Evolutionary conservation across 2,888 invertebrate genomes (phyloP), one percentile per base, ranked within the genome.

Genomic region (Agelastica alni): DNA sequence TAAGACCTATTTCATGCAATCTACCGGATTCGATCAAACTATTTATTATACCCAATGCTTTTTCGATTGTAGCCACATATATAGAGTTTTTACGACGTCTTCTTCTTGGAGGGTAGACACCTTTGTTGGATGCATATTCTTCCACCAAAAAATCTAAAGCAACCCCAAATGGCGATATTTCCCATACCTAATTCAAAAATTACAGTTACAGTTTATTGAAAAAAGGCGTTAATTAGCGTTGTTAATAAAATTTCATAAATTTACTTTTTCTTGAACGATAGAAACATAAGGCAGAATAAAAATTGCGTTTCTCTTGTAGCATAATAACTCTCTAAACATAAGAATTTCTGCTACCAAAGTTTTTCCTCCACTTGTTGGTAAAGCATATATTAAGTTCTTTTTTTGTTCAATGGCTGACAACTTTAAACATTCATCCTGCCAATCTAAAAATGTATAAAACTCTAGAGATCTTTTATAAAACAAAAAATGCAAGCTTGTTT

Each of bases 301-400:
- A 14, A 98, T 77, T 7, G 87, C 93, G 82, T 96, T 93, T 64
- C 84, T 87, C 69, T 87, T 85, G 47, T 86, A 81, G 61, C 89
- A 88, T 6, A 96, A 75, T 4, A 97, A 78, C 78, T 96, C 93
- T 34, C 87, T 81, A 12, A 97, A 77, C 82, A 98, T 94, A 41
- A 98, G 79, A 55, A 98, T 89, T 78, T 98, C 98, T 0, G 98
- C 96, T 7, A 98, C 96, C 18, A 98, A 79, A 1, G 98, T 98
- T 80, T 98, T 98, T 0, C 97, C 98, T 1, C 97, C 97, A 71
- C 96, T 96, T 0, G 97, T 98, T 0, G 98, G 97, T 32, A 97
- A 76, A 0, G 94, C 92, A 71, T 96, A 94, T 56, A 98, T 88
- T 34, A 97, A 80, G 79, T 98, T 98, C 60, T 80, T 81, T 31